phyloP scores from a whole-genome alignment of 2,113 vertebrate genomes.

The Cettia cetti region DNA sequence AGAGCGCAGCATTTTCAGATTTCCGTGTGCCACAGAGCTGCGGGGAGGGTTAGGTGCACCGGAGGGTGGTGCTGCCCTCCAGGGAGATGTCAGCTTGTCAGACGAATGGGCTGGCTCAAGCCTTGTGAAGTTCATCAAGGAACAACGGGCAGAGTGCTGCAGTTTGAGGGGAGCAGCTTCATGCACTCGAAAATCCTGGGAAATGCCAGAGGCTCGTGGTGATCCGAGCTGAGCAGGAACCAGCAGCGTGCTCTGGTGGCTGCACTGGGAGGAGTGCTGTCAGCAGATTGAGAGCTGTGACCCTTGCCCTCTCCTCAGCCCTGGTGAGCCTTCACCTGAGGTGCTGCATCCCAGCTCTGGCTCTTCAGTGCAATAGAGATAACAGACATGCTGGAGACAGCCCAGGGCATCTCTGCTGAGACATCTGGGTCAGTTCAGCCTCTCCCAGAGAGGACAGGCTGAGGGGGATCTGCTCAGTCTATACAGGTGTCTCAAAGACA shows the following conservation, averaged over 20 bases:
- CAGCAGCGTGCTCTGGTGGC: background rate
- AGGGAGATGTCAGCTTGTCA: fast-evolving
- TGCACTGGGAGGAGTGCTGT: background rate
- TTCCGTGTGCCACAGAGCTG: fast-evolving
- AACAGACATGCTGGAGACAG: fast-evolving
- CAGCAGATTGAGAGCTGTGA: background rate
- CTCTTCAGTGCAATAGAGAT: too few relatives aligned
- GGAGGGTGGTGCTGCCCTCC: fast-evolving
- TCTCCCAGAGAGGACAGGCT: background rate
- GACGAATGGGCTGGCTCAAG: background rate
- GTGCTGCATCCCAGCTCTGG: background rate
- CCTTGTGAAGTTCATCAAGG: background rate
- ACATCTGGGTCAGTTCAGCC: background rate
- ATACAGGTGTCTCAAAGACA: background rate
- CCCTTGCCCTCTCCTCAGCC: background rate
- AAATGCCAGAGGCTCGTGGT: background rate
- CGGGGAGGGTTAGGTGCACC: too few relatives aligned
- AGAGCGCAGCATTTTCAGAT: background rate
- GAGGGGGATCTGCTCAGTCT: fast-evolving
- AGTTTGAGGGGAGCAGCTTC: fast-evolving
- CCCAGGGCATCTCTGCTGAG: background rate
- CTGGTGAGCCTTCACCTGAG: background rate
- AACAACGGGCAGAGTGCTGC: fast-evolving
- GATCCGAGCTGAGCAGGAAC: fast-evolving
- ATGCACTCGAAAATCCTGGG: fast-evolving